Base-by-base conservation (phyloP, 1,140 invertebrate species). In the Micrasema minimum region DNA sequence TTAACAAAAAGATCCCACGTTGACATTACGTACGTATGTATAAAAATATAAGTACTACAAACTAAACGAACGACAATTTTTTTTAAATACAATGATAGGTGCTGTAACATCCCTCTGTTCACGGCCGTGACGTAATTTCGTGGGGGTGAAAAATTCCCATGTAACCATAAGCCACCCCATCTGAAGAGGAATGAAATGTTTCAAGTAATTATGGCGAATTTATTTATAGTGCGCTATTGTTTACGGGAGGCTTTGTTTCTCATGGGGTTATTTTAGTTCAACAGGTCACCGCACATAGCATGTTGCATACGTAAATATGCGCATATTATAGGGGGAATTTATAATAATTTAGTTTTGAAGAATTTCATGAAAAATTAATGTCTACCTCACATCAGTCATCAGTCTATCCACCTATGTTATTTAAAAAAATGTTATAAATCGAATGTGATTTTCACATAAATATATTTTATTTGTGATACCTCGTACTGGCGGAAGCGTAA, bases 201-300 rank as follows among this genome's bases (percentile, higher is more conserved):
- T 51, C 18, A 31, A 51, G 57, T 62, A 62, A 69, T 69, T 69
- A 69, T 62, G 67, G 55, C 62, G 31, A 62, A 62, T 48, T 59
- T 68, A 51, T 66, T 66, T 66, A 66, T 53, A 48, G 65, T 66
- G 48, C 35, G 53, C 53, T 66, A 66, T 38, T 55, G 65, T 50
- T 50, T 66, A 66, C 20, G 46, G 50, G 38, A 22, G 50, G 2
- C 48, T 37, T 53, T 66, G 50, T 66, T 66, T 41, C 50, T 66
- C 35, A 53, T 38, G 20, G 65, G 46, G 65, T 66, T 26, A 41
- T 48, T 38, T 66, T 66, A 22, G 46, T 14, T 62, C 68, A 70
- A 70, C 68, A 70, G 68, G 68, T 70, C 59, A 62, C 18, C 53
- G 68, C 68, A 51, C 68, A 70, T 70, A 12, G 68, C 68, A 45